Base-by-base conservation (phyloP, 2,797 vertebrate species). In the Phataginus tetradactyla region DNA sequence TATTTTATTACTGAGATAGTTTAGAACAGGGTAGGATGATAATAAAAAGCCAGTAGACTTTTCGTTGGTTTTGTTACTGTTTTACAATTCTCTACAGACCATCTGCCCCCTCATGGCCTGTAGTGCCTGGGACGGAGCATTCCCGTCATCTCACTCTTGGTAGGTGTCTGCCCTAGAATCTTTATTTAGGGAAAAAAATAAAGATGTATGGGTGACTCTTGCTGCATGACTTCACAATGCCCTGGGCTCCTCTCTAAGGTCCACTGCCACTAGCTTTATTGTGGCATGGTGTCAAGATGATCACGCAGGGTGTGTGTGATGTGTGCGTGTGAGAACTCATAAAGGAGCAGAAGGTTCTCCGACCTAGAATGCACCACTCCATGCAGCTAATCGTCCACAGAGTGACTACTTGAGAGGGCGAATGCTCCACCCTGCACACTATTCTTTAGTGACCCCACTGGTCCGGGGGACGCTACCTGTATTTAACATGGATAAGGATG, bases 1-100 rank as follows among this genome's bases (percentile, higher is more conserved):
- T 37, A 85, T 87, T 95, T 68, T 81, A 83, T 39, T 59, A 45
- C 63, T 10, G 61, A 90, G 81, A 64, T 27, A 59, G 18, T 86
- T 95, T 59, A 86, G 89, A 93, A 86, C 0, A 25, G 27, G 23
- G 23, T 13, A 45, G 29, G 42, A 45, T 55, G 27, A 37, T n/a
- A 71, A n/a, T 61, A 81, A 86, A 59, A 88, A 63, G 42, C 4
- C 23, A 11, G 20, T 3, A 86, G 32, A 25, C 10, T 25, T 84
- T 75, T 42, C n/a, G 37, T 77, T 7, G 37, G 66, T 59, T 92
- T 64, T 61, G 51, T 68, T 20, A 53, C n/a, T 53, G 53, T 20
- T 94, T 84, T 66, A 20, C 17, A 87, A 45, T 72, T 77, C 61
- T 81, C 39, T 81, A 27, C 7, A 57, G 79, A 84, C 29, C 39